These are phyloP conservation scores for Acrocera orbiculus DNA, from an alignment of 2,888 invertebrate species.

Conservation along the genomic window DNA sequence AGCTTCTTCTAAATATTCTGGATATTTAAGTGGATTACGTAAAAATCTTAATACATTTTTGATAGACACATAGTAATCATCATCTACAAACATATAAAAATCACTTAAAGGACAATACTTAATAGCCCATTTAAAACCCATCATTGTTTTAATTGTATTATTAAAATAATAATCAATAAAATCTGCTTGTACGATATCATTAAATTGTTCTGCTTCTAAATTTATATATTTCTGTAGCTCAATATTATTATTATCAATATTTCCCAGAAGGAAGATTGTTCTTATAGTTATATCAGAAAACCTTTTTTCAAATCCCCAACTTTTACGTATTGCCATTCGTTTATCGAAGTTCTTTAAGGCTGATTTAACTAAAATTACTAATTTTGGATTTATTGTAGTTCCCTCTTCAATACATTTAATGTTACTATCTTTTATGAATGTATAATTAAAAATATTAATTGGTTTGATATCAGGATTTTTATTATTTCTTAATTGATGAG, in stretches of 20 bases:
- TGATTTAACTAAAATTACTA: constrained; percentile 70
- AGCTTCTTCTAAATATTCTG: constrained; percentile 41
- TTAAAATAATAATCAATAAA: constrained; percentile 74
- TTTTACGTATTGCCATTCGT: constrained; percentile 54
- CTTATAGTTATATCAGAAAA: constrained; percentile 61
- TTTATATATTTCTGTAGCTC: constrained; percentile 39
- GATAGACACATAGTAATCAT: constrained; percentile 81
- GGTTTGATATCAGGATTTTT: constrained; percentile 40
- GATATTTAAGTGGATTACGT: constrained; percentile 48
- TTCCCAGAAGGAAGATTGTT: constrained; percentile 61
- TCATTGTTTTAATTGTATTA: constrained; percentile 86
- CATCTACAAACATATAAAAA: constrained; percentile 76
- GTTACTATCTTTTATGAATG: constrained; percentile 38
- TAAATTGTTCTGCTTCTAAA: constrained; percentile 44
- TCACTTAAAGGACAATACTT: constrained; percentile 54
- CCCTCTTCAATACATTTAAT: constrained; percentile 34
- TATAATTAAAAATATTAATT: constrained; percentile 52
- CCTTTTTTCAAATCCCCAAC: constrained; percentile 66
- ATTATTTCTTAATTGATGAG: constrained; percentile 40
- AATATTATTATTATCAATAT: constrained; percentile 26
- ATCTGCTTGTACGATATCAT: constrained; percentile 70
- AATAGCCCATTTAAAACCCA: constrained; percentile 68
- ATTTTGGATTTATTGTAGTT: constrained; percentile 33
- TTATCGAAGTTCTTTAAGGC: constrained; percentile 48
- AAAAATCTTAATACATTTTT: constrained; percentile 64